phyloP scores from a whole-genome alignment of 2,888 invertebrate species.

The Alviniconcha strummeri region DNA sequence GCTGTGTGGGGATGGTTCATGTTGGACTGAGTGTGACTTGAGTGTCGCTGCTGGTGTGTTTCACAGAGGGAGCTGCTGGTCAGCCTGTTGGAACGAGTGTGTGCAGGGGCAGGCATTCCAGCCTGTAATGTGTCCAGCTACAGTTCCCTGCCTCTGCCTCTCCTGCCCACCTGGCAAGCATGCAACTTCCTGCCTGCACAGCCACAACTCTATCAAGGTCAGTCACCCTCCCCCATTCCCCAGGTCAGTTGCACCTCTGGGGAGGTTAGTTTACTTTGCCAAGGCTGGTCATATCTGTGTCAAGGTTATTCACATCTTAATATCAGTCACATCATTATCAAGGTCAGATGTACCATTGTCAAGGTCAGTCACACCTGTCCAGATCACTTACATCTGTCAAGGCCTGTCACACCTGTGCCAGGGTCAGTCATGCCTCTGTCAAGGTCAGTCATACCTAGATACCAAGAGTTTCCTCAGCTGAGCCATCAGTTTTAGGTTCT shows the following conservation, averaged over 20 bases:
- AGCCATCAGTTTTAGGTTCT: no score
- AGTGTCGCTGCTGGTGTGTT: neutral
- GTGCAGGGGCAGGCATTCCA: constrained; percentile 42
- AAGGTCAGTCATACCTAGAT: neutral
- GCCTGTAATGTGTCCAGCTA: constrained; percentile 36
- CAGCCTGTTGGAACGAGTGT: constrained; percentile 49
- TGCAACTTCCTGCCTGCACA: constrained; percentile 68
- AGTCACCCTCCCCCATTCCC: constrained; percentile 21
- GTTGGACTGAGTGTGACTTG: no score
- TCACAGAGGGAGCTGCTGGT: constrained; percentile 51
- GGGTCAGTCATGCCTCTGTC: neutral
- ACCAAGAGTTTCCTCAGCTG: neutral
- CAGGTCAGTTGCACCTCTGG: no score
- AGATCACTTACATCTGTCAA: no score
- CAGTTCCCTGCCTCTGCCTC: constrained; percentile 42
- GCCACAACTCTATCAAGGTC: constrained; percentile 60
- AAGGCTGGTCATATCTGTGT: no score
- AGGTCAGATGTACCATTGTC: no score
- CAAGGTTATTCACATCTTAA: no score
- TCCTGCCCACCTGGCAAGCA: constrained; percentile 47
- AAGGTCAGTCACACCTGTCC: no score
- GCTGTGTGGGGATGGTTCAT: no score
- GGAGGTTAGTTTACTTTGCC: no score
- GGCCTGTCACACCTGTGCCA: no score
- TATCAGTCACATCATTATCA: no score